These are phyloP conservation scores for Aulostomus chinensis DNA, from an alignment of 2,797 vertebrate genomes.

Conservation along the genomic window DNA sequence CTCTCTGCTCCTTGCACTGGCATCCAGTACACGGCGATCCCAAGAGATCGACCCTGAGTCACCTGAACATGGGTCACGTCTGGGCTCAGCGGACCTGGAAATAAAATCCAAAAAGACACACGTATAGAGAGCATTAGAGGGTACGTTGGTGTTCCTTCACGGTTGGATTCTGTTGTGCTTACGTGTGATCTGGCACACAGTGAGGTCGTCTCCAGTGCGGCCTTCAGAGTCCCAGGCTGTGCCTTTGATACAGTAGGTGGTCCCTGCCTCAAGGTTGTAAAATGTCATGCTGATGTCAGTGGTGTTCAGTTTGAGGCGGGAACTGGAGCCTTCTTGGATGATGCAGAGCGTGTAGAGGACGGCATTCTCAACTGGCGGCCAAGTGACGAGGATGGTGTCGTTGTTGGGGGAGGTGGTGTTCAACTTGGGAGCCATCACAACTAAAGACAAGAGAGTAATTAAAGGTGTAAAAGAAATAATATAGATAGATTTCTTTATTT, in stretches of 20 bases:
- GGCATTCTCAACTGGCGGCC: slow-evolving; percentile 82
- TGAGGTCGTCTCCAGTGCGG: slow-evolving; percentile 84
- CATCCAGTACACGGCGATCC: slow-evolving; percentile 79
- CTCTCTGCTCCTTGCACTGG: slow-evolving; percentile 75
- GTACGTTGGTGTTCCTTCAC: too few relatives aligned
- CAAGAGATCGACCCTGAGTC: slow-evolving; percentile 65
- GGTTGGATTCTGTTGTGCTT: slow-evolving; percentile 47
- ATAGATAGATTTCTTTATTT: background rate
- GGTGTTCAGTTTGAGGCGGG: slow-evolving; percentile 82
- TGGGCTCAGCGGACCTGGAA: slow-evolving; percentile 83
- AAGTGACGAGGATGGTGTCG: slow-evolving; percentile 80
- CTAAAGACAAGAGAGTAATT: slow-evolving; percentile 61
- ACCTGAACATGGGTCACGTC: slow-evolving; percentile 69
- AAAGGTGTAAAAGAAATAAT: background rate
- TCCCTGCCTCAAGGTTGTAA: slow-evolving; percentile 81
- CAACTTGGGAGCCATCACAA: slow-evolving; percentile 81
- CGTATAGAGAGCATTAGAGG: background rate
- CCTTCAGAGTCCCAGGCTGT: slow-evolving; percentile 86
- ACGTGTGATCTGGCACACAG: slow-evolving; percentile 89
- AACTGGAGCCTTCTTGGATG: slow-evolving; percentile 80
- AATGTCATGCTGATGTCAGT: slow-evolving; percentile 77
- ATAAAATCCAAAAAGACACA: background rate
- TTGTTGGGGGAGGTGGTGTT: slow-evolving; percentile 77
- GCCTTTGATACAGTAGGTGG: slow-evolving; percentile 86
- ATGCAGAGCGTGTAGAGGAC: slow-evolving; percentile 84